phyloP scores from a whole-genome alignment of 2,113 vertebrate genomes.

The Phaethon lepturus region DNA sequence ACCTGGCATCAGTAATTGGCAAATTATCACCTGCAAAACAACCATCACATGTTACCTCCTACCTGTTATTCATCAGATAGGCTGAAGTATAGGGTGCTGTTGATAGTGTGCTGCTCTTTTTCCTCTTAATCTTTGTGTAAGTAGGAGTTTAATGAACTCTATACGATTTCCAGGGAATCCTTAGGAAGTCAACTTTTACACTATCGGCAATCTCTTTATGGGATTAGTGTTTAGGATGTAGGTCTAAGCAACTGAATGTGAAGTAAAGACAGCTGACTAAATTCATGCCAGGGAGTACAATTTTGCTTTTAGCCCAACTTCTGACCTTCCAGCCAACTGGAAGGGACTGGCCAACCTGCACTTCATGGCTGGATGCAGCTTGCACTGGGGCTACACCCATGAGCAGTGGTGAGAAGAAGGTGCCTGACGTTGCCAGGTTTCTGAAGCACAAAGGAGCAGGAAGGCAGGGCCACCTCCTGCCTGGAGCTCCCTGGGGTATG shows the following conservation, averaged over 20 bases:
- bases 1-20: neutral
- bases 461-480: neutral
- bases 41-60: fast-evolving
- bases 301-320: neutral
- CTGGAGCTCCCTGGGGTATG: fast-evolving
- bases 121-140: neutral
- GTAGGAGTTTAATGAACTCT: neutral
- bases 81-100: neutral
- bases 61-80: neutral
- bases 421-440: neutral
- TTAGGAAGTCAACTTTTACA: neutral
- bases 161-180: neutral
- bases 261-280: neutral
- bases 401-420: neutral
- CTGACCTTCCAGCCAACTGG: neutral
- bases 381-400: fast-evolving
- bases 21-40: neutral
- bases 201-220: fast-evolving
- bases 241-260: neutral
- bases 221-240: neutral
- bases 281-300: fast-evolving
- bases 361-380: neutral
- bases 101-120: neutral
- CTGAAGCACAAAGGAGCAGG: neutral
- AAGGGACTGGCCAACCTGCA: neutral